These are phyloP conservation scores for Nasonia vitripennis DNA, from an alignment of 1,140 invertebrate genomes.

Conservation along the genomic window DNA sequence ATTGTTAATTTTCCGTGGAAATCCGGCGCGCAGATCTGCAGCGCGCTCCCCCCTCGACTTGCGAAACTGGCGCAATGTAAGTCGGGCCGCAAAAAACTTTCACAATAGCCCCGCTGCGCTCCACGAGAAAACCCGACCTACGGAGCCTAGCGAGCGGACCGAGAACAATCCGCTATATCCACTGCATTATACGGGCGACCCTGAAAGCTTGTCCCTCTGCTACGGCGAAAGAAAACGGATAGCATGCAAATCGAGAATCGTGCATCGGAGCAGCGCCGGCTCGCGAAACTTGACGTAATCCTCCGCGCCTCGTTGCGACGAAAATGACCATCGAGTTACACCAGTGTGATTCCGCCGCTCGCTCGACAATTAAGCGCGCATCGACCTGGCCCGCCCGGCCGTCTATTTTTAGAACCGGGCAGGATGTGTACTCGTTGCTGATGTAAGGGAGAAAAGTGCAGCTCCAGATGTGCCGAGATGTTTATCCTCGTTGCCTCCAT, in stretches of 20 bases:
- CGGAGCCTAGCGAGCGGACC: not conserved
- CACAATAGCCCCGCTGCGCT: constrained; percentile 27
- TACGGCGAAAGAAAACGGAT: constrained; percentile 35
- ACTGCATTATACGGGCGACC: not conserved
- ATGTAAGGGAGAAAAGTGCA: too few species aligned
- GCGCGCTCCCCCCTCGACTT: not conserved
- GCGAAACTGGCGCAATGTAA: constrained; percentile 5
- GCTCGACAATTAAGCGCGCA: too few species aligned
- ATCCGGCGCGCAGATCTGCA: constrained; percentile 20
- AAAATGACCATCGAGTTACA: constrained; percentile 4
- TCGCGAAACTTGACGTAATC: constrained; percentile 40
- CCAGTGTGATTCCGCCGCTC: too few species aligned
- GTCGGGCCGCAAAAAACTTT: constrained; percentile 32
- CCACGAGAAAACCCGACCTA: constrained; percentile 36
- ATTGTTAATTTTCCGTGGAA: constrained; percentile 42
- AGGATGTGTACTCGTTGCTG: too few species aligned
- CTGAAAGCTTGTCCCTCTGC: constrained; percentile 44
- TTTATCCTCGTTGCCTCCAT: too few species aligned
- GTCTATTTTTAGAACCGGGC: too few species aligned
- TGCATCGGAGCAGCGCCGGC: constrained; percentile 12
- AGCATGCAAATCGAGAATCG: constrained; percentile 11
- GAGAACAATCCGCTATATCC: not conserved
- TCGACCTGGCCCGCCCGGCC: too few species aligned
- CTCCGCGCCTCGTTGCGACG: not conserved
- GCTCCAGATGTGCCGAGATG: too few species aligned